phyloP scores from a whole-genome alignment of 1,140 invertebrate species.

The Nymphalis io region DNA sequence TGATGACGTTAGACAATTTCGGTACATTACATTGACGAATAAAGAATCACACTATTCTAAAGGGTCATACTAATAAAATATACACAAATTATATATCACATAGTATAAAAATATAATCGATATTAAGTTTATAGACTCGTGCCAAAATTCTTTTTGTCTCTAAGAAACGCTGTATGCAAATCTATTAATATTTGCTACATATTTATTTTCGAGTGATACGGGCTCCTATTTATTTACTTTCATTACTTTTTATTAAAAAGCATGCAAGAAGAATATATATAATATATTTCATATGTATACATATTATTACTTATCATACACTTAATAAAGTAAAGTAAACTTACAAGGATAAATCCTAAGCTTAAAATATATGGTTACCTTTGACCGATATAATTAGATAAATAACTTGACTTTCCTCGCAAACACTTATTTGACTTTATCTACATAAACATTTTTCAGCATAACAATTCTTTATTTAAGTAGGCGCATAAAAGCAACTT shows the following conservation, averaged over 20 bases:
- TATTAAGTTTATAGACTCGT: background rate
- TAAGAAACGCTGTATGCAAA: no score
- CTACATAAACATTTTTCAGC: no score
- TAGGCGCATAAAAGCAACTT: no score
- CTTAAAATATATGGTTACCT: background rate
- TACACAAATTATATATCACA: background rate
- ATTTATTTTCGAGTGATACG: no score
- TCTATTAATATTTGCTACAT: no score
- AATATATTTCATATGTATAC: background rate
- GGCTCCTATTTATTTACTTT: no score
- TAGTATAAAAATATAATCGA: background rate
- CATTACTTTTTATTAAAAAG: no score
- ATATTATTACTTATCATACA: background rate
- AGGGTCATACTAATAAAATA: background rate
- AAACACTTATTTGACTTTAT: background rate
- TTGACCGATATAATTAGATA: background rate
- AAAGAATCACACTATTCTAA: background rate
- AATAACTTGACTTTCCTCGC: background rate
- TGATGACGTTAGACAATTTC: background rate
- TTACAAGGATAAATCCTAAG: constrained; percentile 4
- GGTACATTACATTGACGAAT: background rate
- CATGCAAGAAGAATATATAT: no score
- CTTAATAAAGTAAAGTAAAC: background rate
- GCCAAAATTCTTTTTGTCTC: background rate
- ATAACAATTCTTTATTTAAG: no score